These are phyloP conservation scores for Clusia tigrina DNA, from an alignment of 2,888 invertebrate genomes.

Conservation along the genomic window DNA sequence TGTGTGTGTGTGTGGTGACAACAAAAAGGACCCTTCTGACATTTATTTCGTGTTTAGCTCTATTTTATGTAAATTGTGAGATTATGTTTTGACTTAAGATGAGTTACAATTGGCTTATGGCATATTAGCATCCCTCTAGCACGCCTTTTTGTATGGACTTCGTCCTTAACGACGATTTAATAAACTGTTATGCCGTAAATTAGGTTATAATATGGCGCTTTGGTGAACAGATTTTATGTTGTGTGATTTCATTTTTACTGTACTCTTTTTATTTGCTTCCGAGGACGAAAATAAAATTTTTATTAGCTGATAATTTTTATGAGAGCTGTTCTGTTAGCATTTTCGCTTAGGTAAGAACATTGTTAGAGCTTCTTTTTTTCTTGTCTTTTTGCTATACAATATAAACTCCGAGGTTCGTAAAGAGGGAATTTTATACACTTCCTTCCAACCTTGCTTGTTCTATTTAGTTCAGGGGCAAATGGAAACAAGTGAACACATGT, in stretches of 20 bases:
- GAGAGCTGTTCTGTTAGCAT: neutral
- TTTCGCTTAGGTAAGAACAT: too few relatives aligned
- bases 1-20: slow-evolving; percentile 23
- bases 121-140: slow-evolving; percentile 31
- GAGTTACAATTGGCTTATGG: slow-evolving; percentile 44
- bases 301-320: neutral
- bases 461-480: too few relatives aligned
- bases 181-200: slow-evolving; percentile 8
- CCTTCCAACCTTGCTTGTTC: too few relatives aligned
- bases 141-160: slow-evolving; percentile 7
- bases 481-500: too few relatives aligned
- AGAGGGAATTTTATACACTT: too few relatives aligned
- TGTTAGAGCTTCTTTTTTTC: too few relatives aligned
- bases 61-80: slow-evolving; percentile 54
- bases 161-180: slow-evolving; percentile 21
- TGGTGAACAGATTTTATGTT: neutral
- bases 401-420: too few relatives aligned
- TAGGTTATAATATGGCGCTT: neutral
- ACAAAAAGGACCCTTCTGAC: slow-evolving; percentile 25
- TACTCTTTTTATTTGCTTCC: too few relatives aligned
- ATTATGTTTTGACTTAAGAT: slow-evolving; percentile 52
- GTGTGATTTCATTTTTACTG: slow-evolving; percentile 2
- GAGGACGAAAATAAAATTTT: neutral
- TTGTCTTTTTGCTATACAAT: too few relatives aligned
- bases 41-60: slow-evolving; percentile 36